Percentiles rank a stretch among this genome's conserved stretches.
phyloP scores from a whole-genome alignment of 2,888 invertebrate genomes.

The Parnassius orleans region DNA sequence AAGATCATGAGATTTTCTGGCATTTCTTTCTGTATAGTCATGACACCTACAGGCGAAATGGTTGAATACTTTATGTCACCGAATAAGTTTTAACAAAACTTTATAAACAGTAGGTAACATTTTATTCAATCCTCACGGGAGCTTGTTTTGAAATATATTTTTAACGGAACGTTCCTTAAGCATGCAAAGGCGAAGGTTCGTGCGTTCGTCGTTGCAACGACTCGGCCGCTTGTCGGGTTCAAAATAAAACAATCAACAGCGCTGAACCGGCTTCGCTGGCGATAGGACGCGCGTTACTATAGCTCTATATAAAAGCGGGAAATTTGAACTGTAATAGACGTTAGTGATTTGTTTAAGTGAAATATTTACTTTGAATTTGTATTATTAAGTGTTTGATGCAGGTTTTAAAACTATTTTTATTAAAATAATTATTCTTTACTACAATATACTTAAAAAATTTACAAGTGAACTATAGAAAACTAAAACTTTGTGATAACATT shows the following conservation, averaged over 20 bases:
- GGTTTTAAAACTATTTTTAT: background rate
- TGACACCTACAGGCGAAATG: too few species aligned
- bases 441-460: too few species aligned
- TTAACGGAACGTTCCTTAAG: slow-evolving; percentile 32
- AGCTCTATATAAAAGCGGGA: slow-evolving; percentile 57
- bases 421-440: background rate
- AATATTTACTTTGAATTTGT: background rate
- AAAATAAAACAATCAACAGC: slow-evolving; percentile 73
- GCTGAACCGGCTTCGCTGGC: slow-evolving; percentile 67
- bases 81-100: too few species aligned
- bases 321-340: slow-evolving; percentile 34
- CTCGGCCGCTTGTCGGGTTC: slow-evolving; percentile 47
- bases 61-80: too few species aligned
- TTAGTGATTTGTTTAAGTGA: slow-evolving; percentile 8
- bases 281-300: slow-evolving; percentile 58
- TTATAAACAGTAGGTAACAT: slow-evolving; percentile 7
- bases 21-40: too few species aligned
- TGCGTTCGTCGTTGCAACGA: slow-evolving; percentile 26
- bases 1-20: too few species aligned
- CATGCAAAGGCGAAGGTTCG: slow-evolving; percentile 32
- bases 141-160: slow-evolving; percentile 37
- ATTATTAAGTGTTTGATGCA: slow-evolving; percentile 4
- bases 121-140: slow-evolving; percentile 9
- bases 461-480: background rate
- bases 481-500: background rate